Conservation (phyloP, 2,113 vertebrate species). For the Sitta europaea region DNA sequence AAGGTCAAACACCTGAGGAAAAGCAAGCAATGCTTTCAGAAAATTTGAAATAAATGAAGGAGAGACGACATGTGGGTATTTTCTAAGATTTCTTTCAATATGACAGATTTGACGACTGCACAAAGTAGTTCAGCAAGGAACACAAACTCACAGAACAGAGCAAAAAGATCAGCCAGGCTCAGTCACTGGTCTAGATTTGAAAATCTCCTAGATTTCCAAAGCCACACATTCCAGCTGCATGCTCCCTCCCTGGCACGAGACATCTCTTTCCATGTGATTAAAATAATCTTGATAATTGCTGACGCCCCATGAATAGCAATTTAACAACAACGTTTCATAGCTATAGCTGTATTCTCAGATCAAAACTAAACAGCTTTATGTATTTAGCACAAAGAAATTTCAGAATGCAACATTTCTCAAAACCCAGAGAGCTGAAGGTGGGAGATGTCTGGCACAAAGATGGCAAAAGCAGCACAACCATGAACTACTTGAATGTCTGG, state of each 20-base stretch:
- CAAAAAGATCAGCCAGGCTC: background rate
- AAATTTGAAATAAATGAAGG: background rate
- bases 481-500: background rate
- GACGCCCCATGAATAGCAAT: background rate
- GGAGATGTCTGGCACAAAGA: background rate
- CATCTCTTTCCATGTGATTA: background rate
- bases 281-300: background rate
- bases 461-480: background rate
- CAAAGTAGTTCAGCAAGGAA: background rate
- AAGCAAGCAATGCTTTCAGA: background rate
- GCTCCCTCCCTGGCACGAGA: background rate
- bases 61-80: background rate
- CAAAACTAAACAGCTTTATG: background rate
- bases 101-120: background rate
- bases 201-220: background rate
- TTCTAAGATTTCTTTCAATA: background rate
- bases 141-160: background rate
- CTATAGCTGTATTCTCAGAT: background rate
- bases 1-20: background rate
- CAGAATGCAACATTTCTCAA: background rate
- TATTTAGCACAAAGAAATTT: background rate
- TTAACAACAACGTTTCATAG: background rate
- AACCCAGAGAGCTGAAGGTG: background rate
- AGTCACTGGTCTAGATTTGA: background rate
- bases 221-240: background rate